Percentiles rank a stretch among this genome's conserved stretches.
phyloP scores from a whole-genome alignment of 1,140 invertebrate species.

The Mamestra configurata region DNA sequence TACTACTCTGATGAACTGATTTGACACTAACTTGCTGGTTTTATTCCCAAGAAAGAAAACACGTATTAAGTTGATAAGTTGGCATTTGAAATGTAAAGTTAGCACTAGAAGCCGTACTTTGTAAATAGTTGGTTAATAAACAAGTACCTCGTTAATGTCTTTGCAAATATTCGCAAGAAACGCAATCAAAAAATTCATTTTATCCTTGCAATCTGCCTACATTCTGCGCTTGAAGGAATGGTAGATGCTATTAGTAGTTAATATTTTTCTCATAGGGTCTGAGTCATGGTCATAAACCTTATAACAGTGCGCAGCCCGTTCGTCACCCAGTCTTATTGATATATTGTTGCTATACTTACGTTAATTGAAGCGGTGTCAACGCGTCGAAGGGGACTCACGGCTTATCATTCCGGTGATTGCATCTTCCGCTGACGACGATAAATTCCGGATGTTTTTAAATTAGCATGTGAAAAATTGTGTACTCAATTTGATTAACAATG shows the following conservation, averaged over 20 bases:
- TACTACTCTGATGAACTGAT: no score
- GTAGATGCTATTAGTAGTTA: constrained; percentile 11
- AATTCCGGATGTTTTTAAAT: constrained; percentile 20
- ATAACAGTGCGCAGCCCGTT: constrained; percentile 13
- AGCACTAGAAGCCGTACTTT: not conserved
- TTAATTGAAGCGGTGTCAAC: constrained; percentile 35
- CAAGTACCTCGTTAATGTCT: not conserved
- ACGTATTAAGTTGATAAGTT: no score
- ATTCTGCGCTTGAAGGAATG: not conserved
- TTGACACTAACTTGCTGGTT: no score
- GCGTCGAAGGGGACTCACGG: constrained; percentile 26
- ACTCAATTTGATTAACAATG: not conserved
- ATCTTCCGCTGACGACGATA: constrained; percentile 23
- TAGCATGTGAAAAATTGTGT: constrained; percentile 25
- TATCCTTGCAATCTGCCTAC: not conserved
- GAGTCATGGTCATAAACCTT: constrained; percentile 35
- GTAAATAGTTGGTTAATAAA: not conserved
- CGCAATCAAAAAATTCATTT: not conserved
- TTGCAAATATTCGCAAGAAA: not conserved
- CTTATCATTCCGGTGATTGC: constrained; percentile 38
- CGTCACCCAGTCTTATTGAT: constrained; percentile 37
- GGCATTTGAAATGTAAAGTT: no score
- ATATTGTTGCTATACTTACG: constrained; percentile 18
- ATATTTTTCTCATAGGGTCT: constrained; percentile 35
- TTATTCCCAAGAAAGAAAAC: no score